Base-by-base conservation (phyloP, 2,113 vertebrate genomes). In the Tylochromis polylepis region DNA sequence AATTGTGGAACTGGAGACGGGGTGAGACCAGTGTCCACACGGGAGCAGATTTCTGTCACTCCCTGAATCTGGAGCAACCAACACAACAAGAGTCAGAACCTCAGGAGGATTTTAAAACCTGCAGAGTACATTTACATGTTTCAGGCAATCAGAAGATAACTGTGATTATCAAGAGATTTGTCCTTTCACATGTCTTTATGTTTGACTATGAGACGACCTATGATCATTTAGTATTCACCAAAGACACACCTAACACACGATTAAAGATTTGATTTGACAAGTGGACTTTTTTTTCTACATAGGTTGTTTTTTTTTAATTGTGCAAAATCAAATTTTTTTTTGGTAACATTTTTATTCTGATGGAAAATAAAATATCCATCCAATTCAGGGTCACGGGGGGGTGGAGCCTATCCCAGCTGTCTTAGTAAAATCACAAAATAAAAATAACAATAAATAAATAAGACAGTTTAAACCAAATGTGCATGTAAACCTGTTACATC, bases 1-100 rank as follows among this genome's bases (percentile, higher is more conserved):
- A 99, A 99, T 92, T 99, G 98, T 95, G 98, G 98, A 93, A 97
- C 95, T 91, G 97, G 94, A 86, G 97, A 85, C 0, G 82, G 43
- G 65, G 56, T 10, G 31, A 67, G 67, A 87, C 95, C 95, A 57
- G 96, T 95, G 90, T 98, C 97, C 95, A 97, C 93, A 8, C 95
- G 97, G 92, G 96, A 90, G 88, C 91, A 93, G 56, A 94, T 80
- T 95, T 98, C 98, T 94, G 96, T 92, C 81, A 93, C 94, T 96
- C 94, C 97, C 96, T 97, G 97, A 93, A 98, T 97, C 98, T 99
- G 96, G 15, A 91, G 83, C 89, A 94, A 97, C 82, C 88, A 96
- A 97, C 84, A 95, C 88, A 97, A 91, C 41, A 14, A 86, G 83
- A 5, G 70, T 86, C 77, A 34, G 8, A 53, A 22, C 43, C 82